These are phyloP conservation scores for Athalia rosae DNA, from an alignment of 2,888 invertebrate species.

Conservation along the genomic window DNA sequence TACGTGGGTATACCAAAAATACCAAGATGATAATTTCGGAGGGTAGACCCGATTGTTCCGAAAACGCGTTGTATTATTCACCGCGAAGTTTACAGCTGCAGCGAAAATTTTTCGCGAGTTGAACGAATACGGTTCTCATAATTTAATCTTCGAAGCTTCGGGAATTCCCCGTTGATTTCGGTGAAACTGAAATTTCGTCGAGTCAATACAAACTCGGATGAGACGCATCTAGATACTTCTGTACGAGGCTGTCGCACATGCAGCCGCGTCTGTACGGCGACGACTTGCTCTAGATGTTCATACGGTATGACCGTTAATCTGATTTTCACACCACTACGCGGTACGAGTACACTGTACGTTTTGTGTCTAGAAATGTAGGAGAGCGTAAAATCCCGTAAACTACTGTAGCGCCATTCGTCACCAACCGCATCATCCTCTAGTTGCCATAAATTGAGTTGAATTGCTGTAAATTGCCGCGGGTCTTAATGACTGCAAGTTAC, in stretches of 20 bases:
- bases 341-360: too few relatives aligned
- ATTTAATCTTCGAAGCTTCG: too few relatives aligned
- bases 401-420: slow-evolving; percentile 8
- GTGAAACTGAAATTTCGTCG: too few relatives aligned
- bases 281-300: slow-evolving; percentile 21
- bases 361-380: slow-evolving; percentile 34
- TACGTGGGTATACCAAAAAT: too few relatives aligned
- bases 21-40: too few relatives aligned
- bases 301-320: slow-evolving; percentile 34
- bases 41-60: too few relatives aligned
- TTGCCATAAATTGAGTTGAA: slow-evolving; percentile 33
- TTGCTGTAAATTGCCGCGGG: slow-evolving; percentile 43
- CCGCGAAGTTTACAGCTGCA: too few relatives aligned
- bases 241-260: neutral
- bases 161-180: too few relatives aligned
- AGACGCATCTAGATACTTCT: neutral
- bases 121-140: too few relatives aligned
- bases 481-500: slow-evolving; percentile 38
- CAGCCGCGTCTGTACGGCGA: neutral
- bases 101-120: too few relatives aligned
- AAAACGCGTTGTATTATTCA: too few relatives aligned
- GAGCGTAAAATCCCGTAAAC: slow-evolving; percentile 39
- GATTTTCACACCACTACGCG: slow-evolving; percentile 23
- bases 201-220: too few relatives aligned
- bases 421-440: slow-evolving; percentile 23